Evolutionary conservation across 2,113 vertebrate species (phyloP), one percentile per base, ranked within the genome.

Genomic region (Anarhynchus alexandrinus): DNA sequence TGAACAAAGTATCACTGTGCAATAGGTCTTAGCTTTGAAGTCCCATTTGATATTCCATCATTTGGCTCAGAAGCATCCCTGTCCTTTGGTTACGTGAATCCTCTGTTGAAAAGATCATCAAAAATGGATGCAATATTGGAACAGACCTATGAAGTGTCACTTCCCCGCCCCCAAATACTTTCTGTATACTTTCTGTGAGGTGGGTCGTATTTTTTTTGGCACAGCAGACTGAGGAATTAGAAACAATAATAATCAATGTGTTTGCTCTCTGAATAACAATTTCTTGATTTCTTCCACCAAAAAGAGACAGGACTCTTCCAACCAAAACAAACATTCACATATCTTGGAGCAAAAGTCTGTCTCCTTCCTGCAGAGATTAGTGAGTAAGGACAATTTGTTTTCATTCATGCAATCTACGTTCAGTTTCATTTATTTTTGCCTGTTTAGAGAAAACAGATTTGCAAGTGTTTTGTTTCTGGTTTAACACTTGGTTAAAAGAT

Each of bases 351-450:
- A 86, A 94, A 96, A 94, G 30, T 38, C 90, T 80, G 90, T 89
- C 86, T 94, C 83, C 83, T 95, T 97, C 93, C 93, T 93, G 79
- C 57, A 89, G 78, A 95, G 89, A 94, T 97, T 95, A 96, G 62
- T 71, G 85, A 88, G 49, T 76, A 80, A 95, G 77, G 84, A 94
- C 89, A 94, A 73, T 93, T 96, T 94, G 86, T 51, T 93, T 92
- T 97, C 5, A 15, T 71, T 81, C 27, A 23, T 74, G 32, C 38
- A 77, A n/a, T 82, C 66, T 86, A 27, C 10, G 5, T 38, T 92
- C 47, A 83, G 36, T 77, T 84, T 85, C 36, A 55, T 84, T 91
- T 96, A 70, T 88, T 83, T 84, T 94, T 91, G 57, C n/a, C 72
- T 77, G 36, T 47, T 82, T 32, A 73, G 59, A 81, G 70, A 67